Conservation (phyloP, 2,888 invertebrate species). For the Chironomus riparius region DNA sequence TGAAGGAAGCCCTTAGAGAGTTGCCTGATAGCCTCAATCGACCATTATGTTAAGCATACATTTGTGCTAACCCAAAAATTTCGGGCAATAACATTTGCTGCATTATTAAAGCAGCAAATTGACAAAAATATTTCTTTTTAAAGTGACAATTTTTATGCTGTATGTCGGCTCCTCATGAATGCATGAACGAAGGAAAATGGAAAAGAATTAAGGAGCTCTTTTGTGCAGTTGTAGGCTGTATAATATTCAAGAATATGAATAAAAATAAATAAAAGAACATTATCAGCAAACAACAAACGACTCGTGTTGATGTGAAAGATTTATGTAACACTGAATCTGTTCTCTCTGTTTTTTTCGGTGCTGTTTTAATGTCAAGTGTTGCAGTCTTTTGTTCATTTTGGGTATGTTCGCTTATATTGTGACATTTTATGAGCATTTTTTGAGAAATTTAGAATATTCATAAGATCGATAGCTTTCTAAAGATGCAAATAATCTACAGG, state of each 20-base stretch:
- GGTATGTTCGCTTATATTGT: too few species aligned
- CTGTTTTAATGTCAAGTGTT: too few species aligned
- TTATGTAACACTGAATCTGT: neutral
- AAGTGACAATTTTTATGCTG: conserved; percentile 12
- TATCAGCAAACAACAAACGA: conserved; percentile 2
- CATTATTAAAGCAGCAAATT: neutral
- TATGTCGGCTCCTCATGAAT: neutral
- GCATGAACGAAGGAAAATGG: too few species aligned
- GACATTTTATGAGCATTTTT: too few species aligned
- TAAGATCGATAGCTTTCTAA: too few species aligned
- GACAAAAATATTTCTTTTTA: conserved; percentile 9
- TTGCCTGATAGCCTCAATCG: neutral
- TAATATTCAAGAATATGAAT: neutral
- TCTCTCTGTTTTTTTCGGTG: too few species aligned
- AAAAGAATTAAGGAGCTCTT: neutral
- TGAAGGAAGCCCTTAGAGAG: neutral
- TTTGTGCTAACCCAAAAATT: neutral
- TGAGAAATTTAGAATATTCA: too few species aligned
- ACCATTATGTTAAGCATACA: neutral
- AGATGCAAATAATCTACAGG: too few species aligned
- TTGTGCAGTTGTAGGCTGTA: neutral
- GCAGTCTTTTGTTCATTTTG: too few species aligned
- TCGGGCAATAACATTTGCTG: neutral
- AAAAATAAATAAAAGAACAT: neutral
- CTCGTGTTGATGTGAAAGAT: conserved; percentile 2